These are phyloP conservation scores for Erethizon dorsatum DNA, from an alignment of 2,797 vertebrate genomes.

Conservation along the genomic window DNA sequence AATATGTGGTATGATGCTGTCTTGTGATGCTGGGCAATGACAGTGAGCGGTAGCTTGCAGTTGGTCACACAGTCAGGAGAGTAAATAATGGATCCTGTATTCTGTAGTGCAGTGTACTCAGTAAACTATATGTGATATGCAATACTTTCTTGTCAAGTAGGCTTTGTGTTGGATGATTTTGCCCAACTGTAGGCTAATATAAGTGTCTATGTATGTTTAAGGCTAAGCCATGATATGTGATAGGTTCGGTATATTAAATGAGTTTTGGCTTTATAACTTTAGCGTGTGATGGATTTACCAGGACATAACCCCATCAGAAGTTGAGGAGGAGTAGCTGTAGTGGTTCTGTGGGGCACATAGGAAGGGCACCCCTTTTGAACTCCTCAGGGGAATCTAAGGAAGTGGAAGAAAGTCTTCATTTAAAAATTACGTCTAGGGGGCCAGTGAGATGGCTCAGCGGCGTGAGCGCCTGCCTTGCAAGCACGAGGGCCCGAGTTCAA, in stretches of 20 bases:
- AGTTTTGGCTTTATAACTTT: background rate
- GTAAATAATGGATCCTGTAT: background rate
- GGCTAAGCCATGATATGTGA: background rate
- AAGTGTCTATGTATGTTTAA: background rate
- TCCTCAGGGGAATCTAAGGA: background rate
- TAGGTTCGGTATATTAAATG: background rate
- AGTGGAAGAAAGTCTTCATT: background rate
- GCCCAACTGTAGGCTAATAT: background rate
- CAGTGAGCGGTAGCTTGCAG: background rate
- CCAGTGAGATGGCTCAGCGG: too few species aligned
- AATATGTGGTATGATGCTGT: too few species aligned
- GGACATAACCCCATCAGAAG: background rate
- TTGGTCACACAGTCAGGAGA: too few species aligned
- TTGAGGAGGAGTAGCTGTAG: background rate
- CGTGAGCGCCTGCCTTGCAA: too few species aligned
- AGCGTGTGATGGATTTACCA: background rate
- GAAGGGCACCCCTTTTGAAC: background rate
- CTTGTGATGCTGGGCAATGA: background rate
- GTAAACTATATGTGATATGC: background rate
- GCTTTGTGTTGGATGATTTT: background rate
- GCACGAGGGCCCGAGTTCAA: too few species aligned
- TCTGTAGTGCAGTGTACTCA: background rate
- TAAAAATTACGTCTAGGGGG: background rate
- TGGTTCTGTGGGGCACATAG: background rate
- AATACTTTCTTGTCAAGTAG: background rate